These are phyloP conservation scores for Chaetura pelagica DNA, from an alignment of 2,113 vertebrate genomes.

Conservation along the genomic window DNA sequence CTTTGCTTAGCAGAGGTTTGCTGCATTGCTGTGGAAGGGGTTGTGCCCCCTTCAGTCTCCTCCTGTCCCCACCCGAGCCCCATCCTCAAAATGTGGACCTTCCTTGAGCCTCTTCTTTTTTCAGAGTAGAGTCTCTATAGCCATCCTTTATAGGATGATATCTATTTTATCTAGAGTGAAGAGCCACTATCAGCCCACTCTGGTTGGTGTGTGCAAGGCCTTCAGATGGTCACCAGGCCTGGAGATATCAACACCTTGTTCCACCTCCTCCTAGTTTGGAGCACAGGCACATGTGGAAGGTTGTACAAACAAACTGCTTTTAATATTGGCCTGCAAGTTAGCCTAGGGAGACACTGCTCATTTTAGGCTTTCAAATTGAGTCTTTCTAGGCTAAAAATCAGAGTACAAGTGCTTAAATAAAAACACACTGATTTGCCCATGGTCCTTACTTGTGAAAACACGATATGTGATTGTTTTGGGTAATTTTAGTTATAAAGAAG, in stretches of 20 bases:
- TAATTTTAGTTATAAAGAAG: not conserved
- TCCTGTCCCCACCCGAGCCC: not conserved
- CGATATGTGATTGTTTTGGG: not conserved
- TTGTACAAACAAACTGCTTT: not conserved
- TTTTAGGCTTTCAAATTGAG: not conserved
- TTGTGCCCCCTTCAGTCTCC: not conserved
- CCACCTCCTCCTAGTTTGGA: accelerated
- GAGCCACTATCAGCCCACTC: not conserved
- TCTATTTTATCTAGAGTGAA: not conserved
- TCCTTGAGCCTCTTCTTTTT: not conserved
- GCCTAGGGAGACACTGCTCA: too few relatives aligned
- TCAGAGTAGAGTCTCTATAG: accelerated
- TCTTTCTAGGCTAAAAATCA: not conserved
- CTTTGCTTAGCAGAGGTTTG: not conserved
- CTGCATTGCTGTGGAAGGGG: accelerated
- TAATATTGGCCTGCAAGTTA: not conserved
- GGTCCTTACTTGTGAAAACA: not conserved
- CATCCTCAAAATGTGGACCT: not conserved
- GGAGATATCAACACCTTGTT: not conserved
- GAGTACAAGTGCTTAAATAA: not conserved
- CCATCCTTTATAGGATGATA: not conserved
- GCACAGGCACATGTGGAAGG: accelerated
- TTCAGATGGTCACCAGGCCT: accelerated
- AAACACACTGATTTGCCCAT: not conserved
- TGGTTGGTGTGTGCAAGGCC: accelerated